Conservation (phyloP, 2,797 vertebrate species). For the Lemur catta region DNA sequence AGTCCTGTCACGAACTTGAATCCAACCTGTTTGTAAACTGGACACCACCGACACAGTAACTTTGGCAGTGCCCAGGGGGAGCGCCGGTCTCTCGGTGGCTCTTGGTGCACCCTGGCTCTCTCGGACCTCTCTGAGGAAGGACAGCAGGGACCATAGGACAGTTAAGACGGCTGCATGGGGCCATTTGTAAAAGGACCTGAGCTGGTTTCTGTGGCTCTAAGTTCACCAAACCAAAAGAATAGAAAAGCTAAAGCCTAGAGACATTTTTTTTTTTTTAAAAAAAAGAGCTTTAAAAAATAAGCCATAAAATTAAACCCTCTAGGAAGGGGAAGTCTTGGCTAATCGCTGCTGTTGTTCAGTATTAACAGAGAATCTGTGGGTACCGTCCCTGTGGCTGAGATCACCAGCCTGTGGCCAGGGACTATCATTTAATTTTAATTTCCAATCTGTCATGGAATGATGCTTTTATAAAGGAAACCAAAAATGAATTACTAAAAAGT, state of each 20-base stretch:
- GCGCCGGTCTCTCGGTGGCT: fast-evolving
- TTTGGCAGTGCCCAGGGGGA: fast-evolving
- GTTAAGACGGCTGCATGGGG: neutral
- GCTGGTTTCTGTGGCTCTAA: neutral
- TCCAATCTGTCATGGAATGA: neutral
- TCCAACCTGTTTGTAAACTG: neutral
- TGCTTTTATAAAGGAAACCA: neutral
- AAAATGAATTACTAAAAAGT: neutral
- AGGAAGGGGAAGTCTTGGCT: neutral
- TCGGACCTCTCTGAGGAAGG: neutral
- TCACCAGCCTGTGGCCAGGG: fast-evolving
- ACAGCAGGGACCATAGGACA: neutral
- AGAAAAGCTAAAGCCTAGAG: neutral
- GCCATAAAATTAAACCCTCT: neutral
- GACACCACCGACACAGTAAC: fast-evolving
- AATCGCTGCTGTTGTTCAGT: fast-evolving
- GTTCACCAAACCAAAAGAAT: neutral
- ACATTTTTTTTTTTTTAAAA: too few relatives aligned
- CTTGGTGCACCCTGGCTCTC: neutral
- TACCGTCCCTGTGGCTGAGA: too few relatives aligned
- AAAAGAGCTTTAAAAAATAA: neutral
- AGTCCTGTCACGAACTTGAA: neutral
- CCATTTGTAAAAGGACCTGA: neutral
- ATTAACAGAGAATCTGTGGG: fast-evolving
- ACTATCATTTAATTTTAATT: neutral